Percentiles rank a stretch among this genome's conserved stretches.
Evolutionary conservation across 2,797 vertebrate genomes (phyloP).

Genomic region (Zalophus californianus): DNA sequence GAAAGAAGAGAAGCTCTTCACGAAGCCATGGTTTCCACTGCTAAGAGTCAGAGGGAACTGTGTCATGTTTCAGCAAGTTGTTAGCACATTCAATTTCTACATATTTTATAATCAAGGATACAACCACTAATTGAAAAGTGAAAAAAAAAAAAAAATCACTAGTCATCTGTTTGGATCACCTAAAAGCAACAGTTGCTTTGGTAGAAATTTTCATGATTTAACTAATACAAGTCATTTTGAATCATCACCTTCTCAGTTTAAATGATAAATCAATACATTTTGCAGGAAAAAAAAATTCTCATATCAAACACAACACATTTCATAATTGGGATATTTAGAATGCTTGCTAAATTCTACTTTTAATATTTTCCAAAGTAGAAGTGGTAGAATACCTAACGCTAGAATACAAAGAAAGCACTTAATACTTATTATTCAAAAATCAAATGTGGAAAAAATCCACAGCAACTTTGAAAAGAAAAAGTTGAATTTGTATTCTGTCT

Average conservation of each 20-base stretch:
- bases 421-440: slow-evolving; percentile 41
- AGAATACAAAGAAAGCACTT: neutral
- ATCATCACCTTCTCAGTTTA: neutral
- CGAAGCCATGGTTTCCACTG: neutral
- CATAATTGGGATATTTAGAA: neutral
- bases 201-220: neutral
- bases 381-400: neutral
- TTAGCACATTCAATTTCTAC: neutral
- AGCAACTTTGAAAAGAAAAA: slow-evolving; percentile 50
- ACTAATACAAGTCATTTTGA: neutral
- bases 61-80: neutral
- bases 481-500: neutral
- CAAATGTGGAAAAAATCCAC: neutral
- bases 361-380: slow-evolving; percentile 25
- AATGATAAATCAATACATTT: neutral
- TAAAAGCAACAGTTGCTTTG: neutral
- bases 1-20: slow-evolving; percentile 57
- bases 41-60: slow-evolving; percentile 34
- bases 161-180: neutral
- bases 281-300: neutral
- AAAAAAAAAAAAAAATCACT: neutral
- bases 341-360: neutral
- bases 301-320: neutral
- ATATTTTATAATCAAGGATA: neutral
- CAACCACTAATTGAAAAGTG: neutral